Evolutionary conservation across 1,140 invertebrate species (phyloP).

Genomic region (Cherax destructor): DNA sequence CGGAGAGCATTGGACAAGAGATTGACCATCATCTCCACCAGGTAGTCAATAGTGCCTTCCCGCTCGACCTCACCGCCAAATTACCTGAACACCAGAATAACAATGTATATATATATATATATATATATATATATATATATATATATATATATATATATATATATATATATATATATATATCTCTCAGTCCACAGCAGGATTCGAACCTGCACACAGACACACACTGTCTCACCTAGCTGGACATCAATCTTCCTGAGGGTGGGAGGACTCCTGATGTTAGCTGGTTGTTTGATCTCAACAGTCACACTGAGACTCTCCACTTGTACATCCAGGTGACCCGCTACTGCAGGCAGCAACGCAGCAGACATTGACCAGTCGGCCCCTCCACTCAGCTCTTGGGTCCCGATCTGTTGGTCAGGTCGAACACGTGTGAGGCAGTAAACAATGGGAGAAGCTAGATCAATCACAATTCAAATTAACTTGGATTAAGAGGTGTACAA

Average conservation of each 20-base stretch:
- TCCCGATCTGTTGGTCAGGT: conserved; percentile 33
- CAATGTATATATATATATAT: too few relatives aligned
- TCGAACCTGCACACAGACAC: neutral
- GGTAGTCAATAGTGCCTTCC: conserved; percentile 64
- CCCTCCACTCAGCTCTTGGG: conserved; percentile 30
- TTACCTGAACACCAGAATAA: conserved; percentile 28
- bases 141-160: neutral
- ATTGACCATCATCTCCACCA: conserved; percentile 58
- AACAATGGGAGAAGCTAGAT: neutral
- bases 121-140: too few relatives aligned
- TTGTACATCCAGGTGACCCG: conserved; percentile 36
- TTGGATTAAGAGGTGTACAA: too few relatives aligned
- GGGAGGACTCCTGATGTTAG: conserved; percentile 52
- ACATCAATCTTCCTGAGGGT: conserved; percentile 41
- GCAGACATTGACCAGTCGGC: conserved; percentile 47
- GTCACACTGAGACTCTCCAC: conserved; percentile 40
- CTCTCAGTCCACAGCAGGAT: too few relatives aligned
- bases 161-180: neutral
- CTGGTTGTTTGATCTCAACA: conserved; percentile 43
- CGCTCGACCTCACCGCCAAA: conserved; percentile 49
- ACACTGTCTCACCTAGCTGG: neutral
- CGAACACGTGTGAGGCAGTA: too few relatives aligned
- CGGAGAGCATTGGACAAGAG: conserved; percentile 61
- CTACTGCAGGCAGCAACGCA: conserved; percentile 40
- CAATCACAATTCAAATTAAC: too few relatives aligned